Conservation (phyloP, 2,888 invertebrate genomes). For the Drosophila lutescens region DNA sequence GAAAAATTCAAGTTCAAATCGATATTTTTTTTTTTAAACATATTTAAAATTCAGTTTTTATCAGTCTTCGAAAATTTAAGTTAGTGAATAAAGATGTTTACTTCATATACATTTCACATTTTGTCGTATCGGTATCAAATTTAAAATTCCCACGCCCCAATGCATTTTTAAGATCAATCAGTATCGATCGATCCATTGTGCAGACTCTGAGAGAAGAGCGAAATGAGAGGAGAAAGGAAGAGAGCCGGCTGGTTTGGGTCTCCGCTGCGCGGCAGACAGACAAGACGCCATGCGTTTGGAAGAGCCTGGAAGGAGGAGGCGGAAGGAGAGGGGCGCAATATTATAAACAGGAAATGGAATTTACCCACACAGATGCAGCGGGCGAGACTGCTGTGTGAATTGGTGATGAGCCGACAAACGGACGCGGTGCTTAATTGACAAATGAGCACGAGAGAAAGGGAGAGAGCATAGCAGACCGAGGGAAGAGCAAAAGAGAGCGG, state of each 20-base stretch:
- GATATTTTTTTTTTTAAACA: no score
- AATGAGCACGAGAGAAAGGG: slow-evolving; percentile 60
- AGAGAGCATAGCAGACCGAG: background rate
- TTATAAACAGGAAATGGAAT: slow-evolving; percentile 80
- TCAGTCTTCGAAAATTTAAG: no score
- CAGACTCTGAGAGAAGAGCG: slow-evolving; percentile 13
- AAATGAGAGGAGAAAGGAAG: slow-evolving; percentile 7
- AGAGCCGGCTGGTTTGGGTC: slow-evolving; percentile 31
- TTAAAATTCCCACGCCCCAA: background rate
- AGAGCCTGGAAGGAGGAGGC: slow-evolving; percentile 23
- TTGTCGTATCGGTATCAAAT: no score
- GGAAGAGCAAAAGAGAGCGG: slow-evolving; percentile 38
- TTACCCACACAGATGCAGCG: slow-evolving; percentile 62
- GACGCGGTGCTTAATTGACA: slow-evolving; percentile 76
- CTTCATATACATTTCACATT: no score
- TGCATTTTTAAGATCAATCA: background rate
- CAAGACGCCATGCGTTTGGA: slow-evolving; percentile 35
- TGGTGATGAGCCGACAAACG: slow-evolving; percentile 68
- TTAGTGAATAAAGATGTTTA: no score
- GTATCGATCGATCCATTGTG: slow-evolving; percentile 8
- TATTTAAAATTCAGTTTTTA: no score
- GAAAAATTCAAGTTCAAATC: no score
- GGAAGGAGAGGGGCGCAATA: slow-evolving; percentile 51
- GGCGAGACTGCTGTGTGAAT: slow-evolving; percentile 36
- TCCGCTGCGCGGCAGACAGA: slow-evolving; percentile 22